Base-by-base conservation (phyloP, 2,113 vertebrate species). In the Bombycilla garrulus region DNA sequence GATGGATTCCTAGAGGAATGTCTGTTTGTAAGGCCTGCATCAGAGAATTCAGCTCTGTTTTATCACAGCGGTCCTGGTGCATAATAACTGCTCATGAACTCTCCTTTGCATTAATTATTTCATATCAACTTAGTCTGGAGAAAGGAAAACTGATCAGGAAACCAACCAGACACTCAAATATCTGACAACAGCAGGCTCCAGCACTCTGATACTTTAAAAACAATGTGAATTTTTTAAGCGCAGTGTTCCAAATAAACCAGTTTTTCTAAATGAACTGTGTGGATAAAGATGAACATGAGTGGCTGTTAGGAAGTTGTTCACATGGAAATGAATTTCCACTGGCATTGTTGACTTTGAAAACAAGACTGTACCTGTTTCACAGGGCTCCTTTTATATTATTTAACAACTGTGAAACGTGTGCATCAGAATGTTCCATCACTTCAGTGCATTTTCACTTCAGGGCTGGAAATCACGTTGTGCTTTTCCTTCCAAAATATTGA, bases 241-340 rank as follows among this genome's bases (percentile, higher is more conserved):
- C 1, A 2, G 4, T 36, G 6, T 20, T 91, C 21, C 44, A 9
- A 65, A 31, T 15, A 48, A 77, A 18, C 5, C 26, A 11, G 2
- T 31, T 83, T 57, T 83, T 61, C 58, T 33, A n/a, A 53, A 15
- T 10, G 1, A 64, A 4, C 18, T 4, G 0, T 0, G 0, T 10
- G 33, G 29, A 2, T 51, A 15, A 44, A 67, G 29, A 9, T 25
- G 26, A 28, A 18, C 8, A 3, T 1, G 38, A 42, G 12, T 10
- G 12, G 33, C 29, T 54, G 15, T 54, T 47, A 4, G 42, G 54
- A 23, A 29, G 6, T 12, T 51, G 19, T 36, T 62, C 65, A 12
- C 42, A 2, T 12, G 45, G 29, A 23, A 64, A 45, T 38, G 4
- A 23, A 74, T 94, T 78, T 67, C 57, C 26, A 13, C 31, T 24